Evolutionary conservation across 2,888 invertebrate genomes (phyloP), one percentile per base, ranked within the genome.

Genomic region (Euzetes globulus): DNA sequence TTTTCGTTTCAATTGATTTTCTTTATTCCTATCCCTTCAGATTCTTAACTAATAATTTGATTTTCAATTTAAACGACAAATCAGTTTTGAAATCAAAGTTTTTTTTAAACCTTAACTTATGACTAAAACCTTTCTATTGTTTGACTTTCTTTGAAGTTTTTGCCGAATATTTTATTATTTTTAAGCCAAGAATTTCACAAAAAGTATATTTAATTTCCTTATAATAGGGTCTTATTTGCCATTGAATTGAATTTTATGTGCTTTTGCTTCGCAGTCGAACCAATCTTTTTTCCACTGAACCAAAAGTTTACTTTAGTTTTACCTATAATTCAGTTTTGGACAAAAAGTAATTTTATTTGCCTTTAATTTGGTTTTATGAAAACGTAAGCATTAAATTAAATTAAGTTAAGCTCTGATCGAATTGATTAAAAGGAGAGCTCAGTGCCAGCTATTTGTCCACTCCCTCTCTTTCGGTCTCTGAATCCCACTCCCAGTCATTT

Each of bases 361-460:
- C 22, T 41, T 68, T 68, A 37, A 68, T 68, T 37, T 41, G 1
- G 19, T 68, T 63, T 68, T 68, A 68, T 68, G 41, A 68, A 68
- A 68, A 68, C 41, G 7, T 68, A 22, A 68, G 41, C 68, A 68
- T 68, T n/a, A 68, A 68, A 68, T 68, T 37, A 41, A 68, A 68
- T 68, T 68, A 68, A n/a, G 41, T 68, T 68, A 68, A 37, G 41
- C 41, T 37, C 22, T 68, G 68, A 68, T 68, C 41, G 19, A 68
- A 68, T 68, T 68, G 22, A 68, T 68, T 68, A 68, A 27, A 27
- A 22, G 63, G 6, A n/a, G 3, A 5, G 29, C 27, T 33, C 3
- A 19, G 13, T n/a, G 27, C 11, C 7, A 22, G n/a, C n/a, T 37
- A 3, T 19, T 22, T 22, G 68, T 29, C 9, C 19, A 2, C 5